Percentiles rank a stretch among this genome's conserved stretches.
Evolutionary conservation across 2,888 invertebrate species (phyloP).

Genomic region (Xiphydria camelus): DNA sequence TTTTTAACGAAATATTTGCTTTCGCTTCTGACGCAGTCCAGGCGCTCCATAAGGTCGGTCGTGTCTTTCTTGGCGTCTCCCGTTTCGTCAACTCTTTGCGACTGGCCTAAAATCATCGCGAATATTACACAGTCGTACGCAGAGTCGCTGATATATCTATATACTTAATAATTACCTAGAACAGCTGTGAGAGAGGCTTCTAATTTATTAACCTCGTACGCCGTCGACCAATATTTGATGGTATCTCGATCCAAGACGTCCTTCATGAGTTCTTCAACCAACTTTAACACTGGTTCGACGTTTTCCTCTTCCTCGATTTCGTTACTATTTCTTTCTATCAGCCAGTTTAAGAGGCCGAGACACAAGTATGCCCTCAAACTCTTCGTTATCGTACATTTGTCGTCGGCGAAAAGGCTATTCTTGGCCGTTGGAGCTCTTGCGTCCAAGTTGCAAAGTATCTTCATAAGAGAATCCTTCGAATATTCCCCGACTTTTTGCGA

Average conservation of each 20-base stretch:
- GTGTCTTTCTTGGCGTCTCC: conserved; percentile 2
- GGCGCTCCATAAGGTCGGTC: conserved; percentile 26
- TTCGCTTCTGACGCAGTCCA: conserved; percentile 34
- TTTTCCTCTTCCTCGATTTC: conserved; percentile 16
- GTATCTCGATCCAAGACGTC: conserved; percentile 36
- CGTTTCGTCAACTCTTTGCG: background rate
- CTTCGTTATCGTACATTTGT: conserved; percentile 24
- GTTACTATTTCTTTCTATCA: conserved; percentile 13
- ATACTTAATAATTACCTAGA: conserved; percentile 33
- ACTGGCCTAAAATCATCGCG: no score
- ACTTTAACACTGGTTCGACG: conserved; percentile 15
- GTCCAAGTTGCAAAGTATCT: conserved; percentile 35
- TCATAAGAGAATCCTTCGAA: conserved; percentile 24
- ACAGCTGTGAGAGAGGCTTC: conserved; percentile 29
- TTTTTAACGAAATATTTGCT: conserved; percentile 37
- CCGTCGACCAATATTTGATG: conserved; percentile 34
- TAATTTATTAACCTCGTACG: conserved; percentile 37
- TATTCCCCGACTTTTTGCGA: conserved; percentile 15
- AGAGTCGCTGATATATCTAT: no score
- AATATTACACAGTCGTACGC: no score
- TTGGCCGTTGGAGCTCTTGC: conserved; percentile 24
- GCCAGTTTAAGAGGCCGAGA: conserved; percentile 41
- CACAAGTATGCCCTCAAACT: conserved; percentile 49
- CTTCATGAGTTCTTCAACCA: conserved; percentile 33
- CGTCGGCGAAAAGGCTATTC: conserved; percentile 36